Evolutionary conservation across 2,888 invertebrate species (phyloP).

Genomic region (Callimorpha dominula): DNA sequence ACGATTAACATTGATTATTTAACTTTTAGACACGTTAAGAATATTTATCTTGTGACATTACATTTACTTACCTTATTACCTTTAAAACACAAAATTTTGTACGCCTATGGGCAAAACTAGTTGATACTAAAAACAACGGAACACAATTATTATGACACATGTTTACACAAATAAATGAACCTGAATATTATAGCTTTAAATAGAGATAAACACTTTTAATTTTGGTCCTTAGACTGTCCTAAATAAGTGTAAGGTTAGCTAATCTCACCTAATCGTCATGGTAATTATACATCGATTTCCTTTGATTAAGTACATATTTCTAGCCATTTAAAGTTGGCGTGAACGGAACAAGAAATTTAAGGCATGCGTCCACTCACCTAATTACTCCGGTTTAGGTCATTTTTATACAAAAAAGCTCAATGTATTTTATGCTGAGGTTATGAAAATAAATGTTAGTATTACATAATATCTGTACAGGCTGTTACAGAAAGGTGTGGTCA

Average conservation of each 20-base stretch:
- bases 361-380: neutral
- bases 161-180: neutral
- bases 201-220: neutral
- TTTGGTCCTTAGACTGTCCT: neutral
- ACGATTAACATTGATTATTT: too few relatives aligned
- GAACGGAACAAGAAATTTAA: neutral
- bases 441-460: neutral
- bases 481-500: too few relatives aligned
- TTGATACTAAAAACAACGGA: too few relatives aligned
- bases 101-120: too few relatives aligned
- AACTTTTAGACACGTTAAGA: too few relatives aligned
- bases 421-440: neutral
- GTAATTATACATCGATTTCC: constrained; percentile 8
- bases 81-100: too few relatives aligned
- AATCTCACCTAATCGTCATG: neutral
- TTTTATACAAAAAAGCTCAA: neutral
- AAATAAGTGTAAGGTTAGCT: neutral
- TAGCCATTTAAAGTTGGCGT: neutral
- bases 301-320: constrained; percentile 7
- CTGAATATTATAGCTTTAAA: neutral
- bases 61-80: too few relatives aligned
- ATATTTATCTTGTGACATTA: too few relatives aligned
- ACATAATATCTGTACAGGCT: neutral
- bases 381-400: neutral
- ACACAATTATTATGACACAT: too few relatives aligned